These are phyloP conservation scores for Stichopus chloronotus DNA, from an alignment of 35 echinoderm and acorn worm species.

Conservation along the genomic window DNA sequence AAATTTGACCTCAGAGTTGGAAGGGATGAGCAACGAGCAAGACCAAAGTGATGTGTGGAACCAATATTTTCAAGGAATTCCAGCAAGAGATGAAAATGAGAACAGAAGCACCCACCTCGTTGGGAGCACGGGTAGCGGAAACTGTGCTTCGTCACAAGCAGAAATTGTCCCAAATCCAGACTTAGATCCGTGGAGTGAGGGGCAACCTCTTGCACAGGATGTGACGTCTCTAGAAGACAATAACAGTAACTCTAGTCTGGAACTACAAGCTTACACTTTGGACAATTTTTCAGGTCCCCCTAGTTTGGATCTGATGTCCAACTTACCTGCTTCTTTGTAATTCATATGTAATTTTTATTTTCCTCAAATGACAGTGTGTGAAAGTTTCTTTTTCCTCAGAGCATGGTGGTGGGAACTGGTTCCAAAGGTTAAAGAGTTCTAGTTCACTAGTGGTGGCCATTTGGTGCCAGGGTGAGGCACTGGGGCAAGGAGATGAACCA, in stretches of 20 bases:
- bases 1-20: constrained; percentile 21
- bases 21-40: constrained; percentile 6
- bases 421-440: not conserved
- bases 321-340: not conserved
- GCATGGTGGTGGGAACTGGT: not conserved
- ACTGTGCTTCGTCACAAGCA: constrained; percentile 31
- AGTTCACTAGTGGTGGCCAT: too few relatives aligned
- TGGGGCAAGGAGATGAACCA: too few relatives aligned
- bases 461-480: too few relatives aligned
- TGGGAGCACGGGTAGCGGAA: constrained; percentile 40
- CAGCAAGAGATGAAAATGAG: constrained; percentile 34
- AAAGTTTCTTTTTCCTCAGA: not conserved
- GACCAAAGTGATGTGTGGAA: constrained; percentile 18
- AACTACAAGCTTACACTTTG: constrained; percentile 28
- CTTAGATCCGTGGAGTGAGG: not conserved
- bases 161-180: constrained; percentile 23
- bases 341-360: constrained; percentile 2
- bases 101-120: constrained; percentile 38
- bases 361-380: not conserved
- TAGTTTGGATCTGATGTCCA: constrained; percentile 23
- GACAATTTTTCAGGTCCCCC: constrained; percentile 9
- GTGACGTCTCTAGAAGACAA: constrained; percentile 26
- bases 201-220: not conserved
- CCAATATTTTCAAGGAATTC: not conserved
- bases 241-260: constrained; percentile 14